A percentile compares a stretch with the other conserved stretches of the same genome.
These are phyloP conservation scores for Mobula birostris DNA, from an alignment of 2,113 vertebrate species.

Conservation along the genomic window DNA sequence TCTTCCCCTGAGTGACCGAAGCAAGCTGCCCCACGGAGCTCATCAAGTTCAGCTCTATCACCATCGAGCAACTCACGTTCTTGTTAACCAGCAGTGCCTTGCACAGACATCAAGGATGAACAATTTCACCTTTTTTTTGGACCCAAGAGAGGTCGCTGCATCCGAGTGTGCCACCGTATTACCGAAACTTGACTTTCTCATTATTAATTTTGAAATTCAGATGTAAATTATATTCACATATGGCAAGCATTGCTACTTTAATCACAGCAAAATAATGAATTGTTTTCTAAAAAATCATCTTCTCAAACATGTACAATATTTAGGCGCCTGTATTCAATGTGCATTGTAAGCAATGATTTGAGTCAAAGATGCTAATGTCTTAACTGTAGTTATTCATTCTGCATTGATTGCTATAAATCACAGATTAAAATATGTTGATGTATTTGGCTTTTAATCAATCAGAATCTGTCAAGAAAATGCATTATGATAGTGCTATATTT, in stretches of 20 bases:
- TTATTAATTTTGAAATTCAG: background rate
- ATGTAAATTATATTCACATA: background rate
- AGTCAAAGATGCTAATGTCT: background rate
- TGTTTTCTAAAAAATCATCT: background rate
- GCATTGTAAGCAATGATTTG: background rate
- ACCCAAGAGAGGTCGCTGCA: no score
- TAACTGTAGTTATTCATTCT: background rate
- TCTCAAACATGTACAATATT: background rate
- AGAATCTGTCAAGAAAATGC: slow-evolving; percentile 1
- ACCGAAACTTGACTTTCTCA: background rate
- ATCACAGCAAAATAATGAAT: background rate
- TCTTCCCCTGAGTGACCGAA: no score
- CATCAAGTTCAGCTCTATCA: no score
- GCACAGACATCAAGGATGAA: no score
- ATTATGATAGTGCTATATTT: background rate
- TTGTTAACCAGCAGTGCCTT: no score
- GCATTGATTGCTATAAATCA: slow-evolving; percentile 26
- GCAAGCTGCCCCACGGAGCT: no score
- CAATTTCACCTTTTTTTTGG: no score
- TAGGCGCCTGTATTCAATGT: background rate
- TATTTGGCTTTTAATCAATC: slow-evolving; percentile 33
- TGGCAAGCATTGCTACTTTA: background rate
- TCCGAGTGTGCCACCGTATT: no score
- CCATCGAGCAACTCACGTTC: no score
- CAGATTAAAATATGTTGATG: background rate